Evolutionary conservation across 2,888 invertebrate species (phyloP).

Genomic region (Baronia brevicornis): DNA sequence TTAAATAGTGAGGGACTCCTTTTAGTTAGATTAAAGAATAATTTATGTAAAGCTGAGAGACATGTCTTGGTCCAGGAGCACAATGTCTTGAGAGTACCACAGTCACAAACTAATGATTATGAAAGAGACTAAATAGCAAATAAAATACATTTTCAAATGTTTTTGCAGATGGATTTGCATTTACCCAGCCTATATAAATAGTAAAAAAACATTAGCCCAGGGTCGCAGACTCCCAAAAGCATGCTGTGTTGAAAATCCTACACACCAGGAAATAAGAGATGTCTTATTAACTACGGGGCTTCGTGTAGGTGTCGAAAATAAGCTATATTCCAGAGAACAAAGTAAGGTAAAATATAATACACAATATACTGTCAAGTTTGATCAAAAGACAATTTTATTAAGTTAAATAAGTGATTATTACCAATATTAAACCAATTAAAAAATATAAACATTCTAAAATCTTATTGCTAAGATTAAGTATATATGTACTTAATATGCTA

Average conservation of each 20-base stretch:
- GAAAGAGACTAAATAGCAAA: slow-evolving; percentile 4
- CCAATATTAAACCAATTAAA: no score
- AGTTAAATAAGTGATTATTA: no score
- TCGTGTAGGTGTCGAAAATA: slow-evolving; percentile 92
- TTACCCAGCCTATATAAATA: slow-evolving; percentile 97
- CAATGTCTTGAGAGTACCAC: no score
- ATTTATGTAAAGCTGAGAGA: no score
- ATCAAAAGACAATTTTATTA: no score
- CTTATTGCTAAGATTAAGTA: no score
- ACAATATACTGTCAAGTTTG: no score
- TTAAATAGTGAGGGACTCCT: no score
- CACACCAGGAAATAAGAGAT: slow-evolving; percentile 95
- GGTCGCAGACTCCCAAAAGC: slow-evolving; percentile 90
- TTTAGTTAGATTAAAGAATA: no score
- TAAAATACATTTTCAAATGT: neutral
- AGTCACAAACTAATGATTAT: slow-evolving; percentile 4
- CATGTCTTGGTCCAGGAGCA: no score
- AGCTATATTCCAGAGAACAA: slow-evolving; percentile 91
- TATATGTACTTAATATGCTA: no score
- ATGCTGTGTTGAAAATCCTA: slow-evolving; percentile 95
- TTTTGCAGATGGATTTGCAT: slow-evolving; percentile 92
- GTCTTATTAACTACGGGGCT: slow-evolving; percentile 89
- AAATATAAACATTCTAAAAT: no score
- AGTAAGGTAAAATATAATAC: slow-evolving; percentile 85
- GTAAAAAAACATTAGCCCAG: slow-evolving; percentile 91